Base-by-base conservation (phyloP, 2,888 invertebrate species). In the Epirrhoe alternata region DNA sequence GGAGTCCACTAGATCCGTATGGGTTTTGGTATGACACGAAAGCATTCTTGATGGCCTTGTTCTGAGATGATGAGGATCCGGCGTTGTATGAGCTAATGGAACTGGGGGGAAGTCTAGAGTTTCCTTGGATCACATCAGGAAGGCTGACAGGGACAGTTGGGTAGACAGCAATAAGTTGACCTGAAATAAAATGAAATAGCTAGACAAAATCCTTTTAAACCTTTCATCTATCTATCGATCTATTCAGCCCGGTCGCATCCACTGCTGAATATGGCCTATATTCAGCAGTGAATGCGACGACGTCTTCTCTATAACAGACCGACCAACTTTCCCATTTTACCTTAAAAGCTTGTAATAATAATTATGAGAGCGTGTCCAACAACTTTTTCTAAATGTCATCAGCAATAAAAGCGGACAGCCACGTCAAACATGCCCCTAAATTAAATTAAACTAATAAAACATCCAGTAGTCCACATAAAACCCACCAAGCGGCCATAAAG, bases 381-480 rank as follows among this genome's bases (percentile, higher is more conserved):
- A 17, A 52, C n/a, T 35, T 31, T 53, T 53, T 47, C 31, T 6
- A 53, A 66, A 58, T 33, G 31, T 33, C 30, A 12, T 35, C 31
- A 49, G 51, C 24, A 24, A 63, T 63, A 62, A 66, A 60, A 67
- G 52, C 60, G 35, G 52, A 61, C 24, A 33, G 17, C 54, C 16
- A 45, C 17, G 55, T 45, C 60, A 24, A n/a, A 57, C 64, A 68
- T 54, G 61, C 24, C 31, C 31, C 52, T 50, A 61, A 67, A 67
- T 64, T 67, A 67, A 68, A 64, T 61, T 61, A 57, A 64, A 61
- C 53, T 24, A 61, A 64, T 68, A 64, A 68, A 68, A 61, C 60
- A 60, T 49, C 60, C 60, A 55, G 56, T 57, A 57, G 63, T n/a
- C 55, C 17, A 47, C 54, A 67, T 62, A 61, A 67, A 67, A 64